Conservation (phyloP, 2,888 invertebrate genomes). For the Rotaria socialis region DNA sequence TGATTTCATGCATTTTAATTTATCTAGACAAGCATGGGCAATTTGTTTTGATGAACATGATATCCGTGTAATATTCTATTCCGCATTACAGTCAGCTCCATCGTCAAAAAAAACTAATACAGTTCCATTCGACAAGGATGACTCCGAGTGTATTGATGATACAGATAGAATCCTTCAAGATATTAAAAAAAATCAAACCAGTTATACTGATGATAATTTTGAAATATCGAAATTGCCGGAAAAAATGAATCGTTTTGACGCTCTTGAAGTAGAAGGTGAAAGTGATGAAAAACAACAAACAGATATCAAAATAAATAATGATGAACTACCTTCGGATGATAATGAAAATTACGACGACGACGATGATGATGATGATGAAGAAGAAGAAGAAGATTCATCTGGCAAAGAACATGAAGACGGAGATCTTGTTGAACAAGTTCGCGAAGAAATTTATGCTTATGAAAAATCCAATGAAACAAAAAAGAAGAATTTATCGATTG, state of each 20-base stretch:
- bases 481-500: conserved; percentile 4
- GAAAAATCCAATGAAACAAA: not conserved
- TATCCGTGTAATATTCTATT: conserved; percentile 80
- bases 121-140: conserved; percentile 52
- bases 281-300: conserved; percentile 46
- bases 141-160: conserved; percentile 39
- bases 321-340: not conserved
- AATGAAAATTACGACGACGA: conserved; percentile 39
- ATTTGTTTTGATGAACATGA: conserved; percentile 72
- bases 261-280: conserved; percentile 5
- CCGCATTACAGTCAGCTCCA: conserved; percentile 65
- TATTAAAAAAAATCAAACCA: not conserved
- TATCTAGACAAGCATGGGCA: conserved; percentile 67
- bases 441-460: conserved; percentile 47
- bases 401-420: conserved; percentile 39
- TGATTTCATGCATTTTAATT: not conserved
- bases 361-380: conserved; percentile 48
- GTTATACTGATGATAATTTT: conserved; percentile 24
- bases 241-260: not conserved
- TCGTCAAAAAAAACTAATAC: conserved; percentile 52
- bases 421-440: conserved; percentile 48
- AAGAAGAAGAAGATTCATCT: conserved; percentile 53
- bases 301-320: conserved; percentile 38
- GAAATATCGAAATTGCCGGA: not conserved
- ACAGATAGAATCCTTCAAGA: conserved; percentile 38